Base-by-base conservation (phyloP, 92 coral and sea anemone species). In the Parazoanthus swiftii region DNA sequence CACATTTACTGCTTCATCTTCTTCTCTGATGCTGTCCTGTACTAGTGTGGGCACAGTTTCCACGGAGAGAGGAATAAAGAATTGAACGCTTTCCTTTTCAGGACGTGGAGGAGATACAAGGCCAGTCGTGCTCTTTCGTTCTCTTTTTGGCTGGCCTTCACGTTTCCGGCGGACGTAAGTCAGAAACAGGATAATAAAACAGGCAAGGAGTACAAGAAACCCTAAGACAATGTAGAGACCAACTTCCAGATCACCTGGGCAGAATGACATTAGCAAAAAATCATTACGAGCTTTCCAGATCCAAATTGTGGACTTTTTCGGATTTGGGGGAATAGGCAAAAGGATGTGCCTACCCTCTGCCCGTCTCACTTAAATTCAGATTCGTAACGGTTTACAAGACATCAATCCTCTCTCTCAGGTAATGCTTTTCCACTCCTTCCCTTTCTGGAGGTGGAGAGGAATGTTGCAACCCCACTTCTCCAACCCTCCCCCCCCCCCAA, bases 1-100 rank as follows among this genome's bases (percentile, higher is more conserved):
- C 13, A 51, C 72, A 25, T 10, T 66, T 2, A 43, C 54, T 38
- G 15, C 1, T 43, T 82, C 86, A 10, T 44, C 54, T 23, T 59
- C 86, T 14, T 77, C 56, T 43, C 13, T 77, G 81, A 42, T 42
- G 37, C 86, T 82, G 23, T 82, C 86, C 77, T 82, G 86, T 44
- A 82, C 86, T 2, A 82, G 77, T 16, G 63, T 5, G 20, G 86
- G 86, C 0, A 82, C 42, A 33, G 86, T 82, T 44, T 43, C 77
- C 33, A 82, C 76, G 56, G 43, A 11, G 29, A 25, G 37, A 13
- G 86, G 86, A 70, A 82, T 67, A 14, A 82, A 82, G 36, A 82
- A 82, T 6, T 82, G 39, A 18, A 82, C 38, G n/a, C 20, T 70
- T 46, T 82, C 86, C 46, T 82, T 82, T 46, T 37, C 59, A 14